Evolutionary conservation across 2,113 vertebrate genomes (phyloP).

Genomic region (Megaleporinus macrocephalus): DNA sequence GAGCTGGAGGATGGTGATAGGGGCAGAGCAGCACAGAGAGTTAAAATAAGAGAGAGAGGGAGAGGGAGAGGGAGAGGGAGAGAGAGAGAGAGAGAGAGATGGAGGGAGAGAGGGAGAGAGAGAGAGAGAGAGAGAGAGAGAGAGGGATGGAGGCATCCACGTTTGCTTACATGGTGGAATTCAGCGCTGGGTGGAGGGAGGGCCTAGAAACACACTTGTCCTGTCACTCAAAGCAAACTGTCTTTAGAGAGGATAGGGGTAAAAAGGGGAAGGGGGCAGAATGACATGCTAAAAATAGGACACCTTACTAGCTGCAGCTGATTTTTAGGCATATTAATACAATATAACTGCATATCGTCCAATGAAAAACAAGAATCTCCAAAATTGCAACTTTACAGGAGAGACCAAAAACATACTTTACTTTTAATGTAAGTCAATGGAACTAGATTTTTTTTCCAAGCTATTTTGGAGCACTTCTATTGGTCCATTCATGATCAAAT

Average conservation of each 20-base stretch:
- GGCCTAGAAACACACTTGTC: conserved; percentile 76
- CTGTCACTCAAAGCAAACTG: conserved; percentile 76
- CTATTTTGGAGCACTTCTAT: too few relatives aligned
- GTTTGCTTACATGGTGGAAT: conserved; percentile 79
- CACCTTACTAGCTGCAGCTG: conserved; percentile 48
- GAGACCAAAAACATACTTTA: too few relatives aligned
- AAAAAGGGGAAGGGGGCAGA: conserved; percentile 40
- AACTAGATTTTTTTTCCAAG: too few relatives aligned
- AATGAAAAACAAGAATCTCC: too few relatives aligned
- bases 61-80: conserved; percentile 51
- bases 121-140: conserved; percentile 35
- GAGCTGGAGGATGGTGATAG: conserved; percentile 58
- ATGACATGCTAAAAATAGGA: conserved; percentile 76
- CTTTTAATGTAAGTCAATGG: too few relatives aligned
- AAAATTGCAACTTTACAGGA: too few relatives aligned
- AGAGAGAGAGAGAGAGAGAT: conserved; percentile 42
- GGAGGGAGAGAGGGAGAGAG: conserved; percentile 22
- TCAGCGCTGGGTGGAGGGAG: conserved; percentile 67
- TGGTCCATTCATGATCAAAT: too few relatives aligned
- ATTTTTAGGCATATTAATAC: neutral
- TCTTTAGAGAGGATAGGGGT: conserved; percentile 32
- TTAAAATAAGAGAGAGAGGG: conserved; percentile 61
- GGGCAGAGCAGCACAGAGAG: conserved; percentile 42
- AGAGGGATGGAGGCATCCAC: conserved; percentile 48
- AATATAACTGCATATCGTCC: too few relatives aligned